phyloP scores from a whole-genome alignment of 2,113 vertebrate genomes.

The Ochotona curzoniae region DNA sequence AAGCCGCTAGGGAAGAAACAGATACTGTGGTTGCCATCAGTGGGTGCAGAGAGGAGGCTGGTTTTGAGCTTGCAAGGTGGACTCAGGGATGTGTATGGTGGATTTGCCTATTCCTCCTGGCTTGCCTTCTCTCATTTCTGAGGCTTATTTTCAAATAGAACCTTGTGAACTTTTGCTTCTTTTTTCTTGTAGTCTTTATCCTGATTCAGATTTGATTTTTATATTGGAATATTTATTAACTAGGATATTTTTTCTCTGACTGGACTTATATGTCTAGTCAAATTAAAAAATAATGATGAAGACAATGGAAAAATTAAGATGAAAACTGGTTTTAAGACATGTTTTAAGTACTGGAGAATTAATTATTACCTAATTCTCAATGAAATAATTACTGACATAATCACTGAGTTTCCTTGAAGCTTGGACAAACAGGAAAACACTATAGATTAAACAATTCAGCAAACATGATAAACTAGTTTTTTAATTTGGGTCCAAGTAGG shows the following conservation, averaged over 20 bases:
- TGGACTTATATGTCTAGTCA: not conserved
- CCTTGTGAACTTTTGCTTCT: not conserved
- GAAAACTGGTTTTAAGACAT: constrained; percentile 23
- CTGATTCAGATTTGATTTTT: not conserved
- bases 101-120: not conserved
- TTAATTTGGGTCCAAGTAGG: not conserved
- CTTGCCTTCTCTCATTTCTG: not conserved
- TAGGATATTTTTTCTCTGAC: not conserved
- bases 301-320: not conserved
- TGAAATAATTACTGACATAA: not conserved
- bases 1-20: not conserved
- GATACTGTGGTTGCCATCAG: not conserved
- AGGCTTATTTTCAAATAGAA: not conserved
- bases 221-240: constrained; percentile 7
- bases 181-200: not conserved
- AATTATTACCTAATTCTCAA: not conserved
- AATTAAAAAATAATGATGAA: not conserved
- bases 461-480: not conserved
- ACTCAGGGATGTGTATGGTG: not conserved
- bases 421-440: not conserved
- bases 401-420: not conserved
- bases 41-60: not conserved
- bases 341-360: not conserved
- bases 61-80: not conserved
- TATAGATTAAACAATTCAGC: not conserved